Base-by-base conservation (phyloP, 2,888 invertebrate species). In the Melikaiella ostensackeni region DNA sequence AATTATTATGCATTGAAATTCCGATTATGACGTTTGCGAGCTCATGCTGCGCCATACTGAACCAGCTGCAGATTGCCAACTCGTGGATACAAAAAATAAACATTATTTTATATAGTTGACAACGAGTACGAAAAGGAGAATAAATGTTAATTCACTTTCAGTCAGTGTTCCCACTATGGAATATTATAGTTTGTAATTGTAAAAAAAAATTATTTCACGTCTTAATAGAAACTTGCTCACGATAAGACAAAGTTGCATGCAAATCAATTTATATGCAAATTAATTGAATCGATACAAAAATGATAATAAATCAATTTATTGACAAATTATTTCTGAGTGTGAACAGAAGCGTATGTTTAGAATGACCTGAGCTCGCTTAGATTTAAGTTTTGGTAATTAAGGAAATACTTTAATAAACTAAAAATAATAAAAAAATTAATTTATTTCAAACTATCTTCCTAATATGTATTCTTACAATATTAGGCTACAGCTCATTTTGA, bases 71-170 rank as follows among this genome's bases (percentile, higher is more conserved):
- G 27, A 66, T 46, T 50, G 30, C 50, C 27, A 16, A 70, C 50
- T 30, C 24, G 24, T 57, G 21, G 13, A 57, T 24, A 24, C 24
- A 70, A 33, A 21, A 11, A 70, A 70, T 70, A 70, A 70, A 70
- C 46, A 50, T 70, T 70, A 70, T 70, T 70, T 50, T 50, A 70
- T 70, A 70, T 70, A 70, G 50, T 70, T 70, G 33, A 70, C 30
- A 70, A 70, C 30, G 30, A 50, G n/a, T 70, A 24, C 42, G 27
- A 8, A 66, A 46, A 19, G 27, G 19, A 66, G 24, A 66, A 19
- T 46, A 8, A 27, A 66, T 66, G 1, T 66, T 27, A 30, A 46
- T 33, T 50, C n/a, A 46, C 13, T 70, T 50, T 70, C n/a, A 13
- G 11, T 50, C 19, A 46, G 11, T 30, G 11, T 50, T 70, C 46